These are phyloP conservation scores for Pemphredon lugubris DNA, from an alignment of 2,888 invertebrate species.

Conservation along the genomic window DNA sequence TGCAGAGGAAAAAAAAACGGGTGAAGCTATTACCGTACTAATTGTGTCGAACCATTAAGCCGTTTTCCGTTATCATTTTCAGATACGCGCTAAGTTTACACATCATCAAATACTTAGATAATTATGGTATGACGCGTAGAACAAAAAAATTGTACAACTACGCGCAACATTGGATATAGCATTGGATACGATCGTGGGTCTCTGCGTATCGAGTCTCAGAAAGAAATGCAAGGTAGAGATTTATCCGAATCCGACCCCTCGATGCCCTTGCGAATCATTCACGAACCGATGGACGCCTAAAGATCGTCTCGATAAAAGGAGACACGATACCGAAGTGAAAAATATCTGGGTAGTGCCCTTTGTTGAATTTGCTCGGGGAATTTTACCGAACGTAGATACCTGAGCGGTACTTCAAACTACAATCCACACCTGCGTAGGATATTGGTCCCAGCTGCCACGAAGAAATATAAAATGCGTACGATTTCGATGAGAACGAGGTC, in stretches of 20 bases:
- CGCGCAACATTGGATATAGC: too few relatives aligned
- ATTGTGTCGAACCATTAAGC: too few relatives aligned
- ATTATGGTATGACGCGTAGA: too few relatives aligned
- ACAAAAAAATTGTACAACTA: too few relatives aligned
- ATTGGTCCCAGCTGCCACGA: neutral
- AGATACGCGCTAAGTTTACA: too few relatives aligned
- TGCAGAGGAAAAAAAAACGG: too few relatives aligned
- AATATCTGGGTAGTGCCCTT: neutral
- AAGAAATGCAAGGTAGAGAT: neutral
- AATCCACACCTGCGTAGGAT: neutral
- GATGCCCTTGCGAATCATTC: neutral
- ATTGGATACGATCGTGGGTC: too few relatives aligned
- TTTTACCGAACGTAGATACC: neutral
- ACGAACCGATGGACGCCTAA: neutral
- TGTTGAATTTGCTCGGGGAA: neutral
- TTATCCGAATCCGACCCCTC: neutral
- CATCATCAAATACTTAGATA: too few relatives aligned
- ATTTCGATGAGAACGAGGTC: neutral
- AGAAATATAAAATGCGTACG: neutral
- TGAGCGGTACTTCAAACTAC: neutral
- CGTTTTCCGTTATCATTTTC: too few relatives aligned
- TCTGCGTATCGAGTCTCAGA: too few relatives aligned
- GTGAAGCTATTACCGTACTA: too few relatives aligned
- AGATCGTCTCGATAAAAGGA: conserved; percentile 13
- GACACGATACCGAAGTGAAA: conserved; percentile 1